These are phyloP conservation scores for Tolypeutes matacus DNA, from an alignment of 2,797 vertebrate species.

Conservation along the genomic window DNA sequence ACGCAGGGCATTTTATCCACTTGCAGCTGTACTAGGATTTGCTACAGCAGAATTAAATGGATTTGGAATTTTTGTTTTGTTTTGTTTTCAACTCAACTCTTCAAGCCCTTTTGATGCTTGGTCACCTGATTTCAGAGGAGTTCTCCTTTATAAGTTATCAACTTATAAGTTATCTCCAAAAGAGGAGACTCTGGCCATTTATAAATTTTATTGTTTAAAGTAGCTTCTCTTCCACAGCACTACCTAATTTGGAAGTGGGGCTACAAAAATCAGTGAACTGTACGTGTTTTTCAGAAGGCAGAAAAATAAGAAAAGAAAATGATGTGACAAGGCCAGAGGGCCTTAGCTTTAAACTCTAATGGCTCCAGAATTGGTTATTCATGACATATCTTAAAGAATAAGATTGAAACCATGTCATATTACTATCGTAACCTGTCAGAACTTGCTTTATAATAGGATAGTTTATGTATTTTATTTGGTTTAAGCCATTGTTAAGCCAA, in stretches of 20 bases:
- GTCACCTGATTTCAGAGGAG: slow-evolving; percentile 14
- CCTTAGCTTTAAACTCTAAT: not conserved
- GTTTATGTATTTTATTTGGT: not conserved
- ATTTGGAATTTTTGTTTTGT: not conserved
- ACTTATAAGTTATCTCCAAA: slow-evolving; percentile 76
- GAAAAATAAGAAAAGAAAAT: not conserved
- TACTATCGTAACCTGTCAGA: not conserved
- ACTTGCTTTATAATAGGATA: not conserved
- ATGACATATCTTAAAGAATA: not conserved
- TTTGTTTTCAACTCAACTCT: not conserved
- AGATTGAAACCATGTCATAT: not conserved
- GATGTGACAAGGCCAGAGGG: not conserved
- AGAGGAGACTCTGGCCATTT: slow-evolving; percentile 76
- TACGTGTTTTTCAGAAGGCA: slow-evolving; percentile 10
- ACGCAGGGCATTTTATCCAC: not conserved
- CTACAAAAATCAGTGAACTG: slow-evolving; percentile 51
- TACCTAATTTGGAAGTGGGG: slow-evolving; percentile 80
- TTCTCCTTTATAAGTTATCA: slow-evolving; percentile 18
- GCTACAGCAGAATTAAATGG: not conserved
- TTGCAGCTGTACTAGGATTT: not conserved
- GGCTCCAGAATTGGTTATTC: not conserved
- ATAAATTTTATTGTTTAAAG: slow-evolving; percentile 79
- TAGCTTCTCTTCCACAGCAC: slow-evolving; percentile 68
- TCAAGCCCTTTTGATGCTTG: slow-evolving; percentile 11
- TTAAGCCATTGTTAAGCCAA: not conserved